These are phyloP conservation scores for Nannoperca obscura DNA, from an alignment of 2,797 vertebrate species.

Conservation along the genomic window DNA sequence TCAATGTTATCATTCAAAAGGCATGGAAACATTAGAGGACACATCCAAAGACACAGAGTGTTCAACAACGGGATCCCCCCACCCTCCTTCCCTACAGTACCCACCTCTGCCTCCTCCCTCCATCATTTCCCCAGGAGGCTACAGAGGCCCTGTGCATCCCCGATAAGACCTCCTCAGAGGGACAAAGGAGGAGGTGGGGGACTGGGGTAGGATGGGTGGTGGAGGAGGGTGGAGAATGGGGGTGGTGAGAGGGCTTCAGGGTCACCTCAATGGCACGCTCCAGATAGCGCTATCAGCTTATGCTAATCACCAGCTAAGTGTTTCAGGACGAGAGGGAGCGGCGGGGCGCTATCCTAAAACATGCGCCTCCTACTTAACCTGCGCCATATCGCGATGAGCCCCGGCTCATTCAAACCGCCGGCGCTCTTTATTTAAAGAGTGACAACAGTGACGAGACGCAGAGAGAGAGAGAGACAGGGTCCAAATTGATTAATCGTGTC, in stretches of 20 bases:
- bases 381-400: constrained; percentile 83
- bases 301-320: constrained; percentile 89
- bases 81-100: constrained; percentile 27
- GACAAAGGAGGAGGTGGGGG: constrained; percentile 51
- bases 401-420: constrained; percentile 72
- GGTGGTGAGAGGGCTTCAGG: constrained; percentile 68
- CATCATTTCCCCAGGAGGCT: constrained; percentile 79
- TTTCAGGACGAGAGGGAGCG: constrained; percentile 77
- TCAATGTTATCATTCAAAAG: constrained; percentile 41
- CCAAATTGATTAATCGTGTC: constrained; percentile 86
- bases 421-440: constrained; percentile 66
- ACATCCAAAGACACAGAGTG: constrained; percentile 71
- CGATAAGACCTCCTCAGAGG: constrained; percentile 80
- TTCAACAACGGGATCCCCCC: constrained; percentile 43
- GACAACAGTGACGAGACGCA: constrained; percentile 51
- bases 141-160: constrained; percentile 78
- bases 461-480: constrained; percentile 26
- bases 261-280: constrained; percentile 84
- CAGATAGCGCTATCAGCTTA: constrained; percentile 88
- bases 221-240: constrained; percentile 11
- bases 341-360: constrained; percentile 82
- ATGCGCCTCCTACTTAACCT: constrained; percentile 86
- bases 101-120: constrained; percentile 69
- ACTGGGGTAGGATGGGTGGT: constrained; percentile 37
- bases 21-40: constrained; percentile 70